Evolutionary conservation across 1,140 invertebrate genomes (phyloP).

Genomic region (Bombus affinis): DNA sequence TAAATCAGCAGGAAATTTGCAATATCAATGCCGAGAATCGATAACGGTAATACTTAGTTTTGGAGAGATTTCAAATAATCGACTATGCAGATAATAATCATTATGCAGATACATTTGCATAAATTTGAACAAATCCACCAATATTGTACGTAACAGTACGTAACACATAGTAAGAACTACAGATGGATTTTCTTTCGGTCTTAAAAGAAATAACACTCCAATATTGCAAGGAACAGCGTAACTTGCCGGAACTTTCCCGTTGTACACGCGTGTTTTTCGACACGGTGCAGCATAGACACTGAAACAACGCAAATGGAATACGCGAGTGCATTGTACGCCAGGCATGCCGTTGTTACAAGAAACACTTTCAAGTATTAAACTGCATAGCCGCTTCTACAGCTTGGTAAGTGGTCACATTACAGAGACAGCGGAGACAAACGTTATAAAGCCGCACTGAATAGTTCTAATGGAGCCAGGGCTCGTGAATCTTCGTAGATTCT

Average conservation of each 20-base stretch:
- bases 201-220: neutral
- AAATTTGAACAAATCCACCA: neutral
- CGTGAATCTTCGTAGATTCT: conserved; percentile 51
- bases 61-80: neutral
- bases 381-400: conserved; percentile 52
- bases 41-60: too few relatives aligned
- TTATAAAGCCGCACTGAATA: conserved; percentile 59
- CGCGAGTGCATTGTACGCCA: conserved; percentile 39
- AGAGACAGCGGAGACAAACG: conserved; percentile 52
- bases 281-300: neutral
- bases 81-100: too few relatives aligned
- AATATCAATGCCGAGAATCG: neutral
- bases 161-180: neutral
- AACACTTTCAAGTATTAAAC: conserved; percentile 67
- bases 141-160: neutral
- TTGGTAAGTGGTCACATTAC: conserved; percentile 66
- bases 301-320: conserved; percentile 58
- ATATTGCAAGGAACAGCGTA: neutral
- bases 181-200: neutral
- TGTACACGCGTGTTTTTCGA: conserved; percentile 22
- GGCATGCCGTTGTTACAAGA: conserved; percentile 58
- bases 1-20: neutral
- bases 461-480: conserved; percentile 28
- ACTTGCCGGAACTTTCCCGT: conserved; percentile 2
- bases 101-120: neutral